Base-by-base conservation (phyloP, 2,888 invertebrate species). In the Itoplectis maculator region DNA sequence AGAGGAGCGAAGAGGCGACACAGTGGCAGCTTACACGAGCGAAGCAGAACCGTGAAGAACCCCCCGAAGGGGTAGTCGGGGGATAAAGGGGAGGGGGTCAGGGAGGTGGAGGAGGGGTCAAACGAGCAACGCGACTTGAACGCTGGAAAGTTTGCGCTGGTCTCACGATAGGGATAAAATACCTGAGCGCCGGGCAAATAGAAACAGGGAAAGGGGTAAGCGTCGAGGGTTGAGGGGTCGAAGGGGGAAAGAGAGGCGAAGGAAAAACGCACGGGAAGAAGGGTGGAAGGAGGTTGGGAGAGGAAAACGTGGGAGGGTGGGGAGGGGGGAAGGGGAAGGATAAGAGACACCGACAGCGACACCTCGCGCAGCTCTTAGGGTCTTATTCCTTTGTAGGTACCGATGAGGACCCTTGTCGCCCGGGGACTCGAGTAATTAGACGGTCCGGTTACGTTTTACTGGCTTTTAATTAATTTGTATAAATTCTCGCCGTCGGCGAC, bases 401-500 rank as follows among this genome's bases (percentile, higher is more conserved):
- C 83, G 81, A 84, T 77, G 81, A 81, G 79, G 79, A 79, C 65
- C 69, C 75, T 59, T 29, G 66, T 79, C 70, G 51, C 47, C 65
- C 47, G 65, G 56, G 49, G 78, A 77, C 76, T 77, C 77, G 85
- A 84, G 86, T 88, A 90, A 90, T 90, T 90, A 89, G 87, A 88
- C 86, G 86, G 85, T 84, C 86, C 86, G 85, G 85, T 87, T 81
- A 79, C 87, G 86, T 88, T 89, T 87, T 84, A 84, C 87, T 77
- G 84, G 79, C 82, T 87, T 88, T 88, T 88, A 90, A 90, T 90
- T 88, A 90, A 90, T 89, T 90, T 87, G 86, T 87, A 85, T 85
- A 86, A 88, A 85, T 85, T 86, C 85, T 70, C 51, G 35, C 42
- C 15, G n/a, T 54, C 54, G 56, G 18, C 59, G 40, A 75, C 83